A percentile compares a stretch with the other conserved stretches of the same genome.
Evolutionary conservation across 2,113 vertebrate genomes (phyloP).

Genomic region (Cygnus atratus): DNA sequence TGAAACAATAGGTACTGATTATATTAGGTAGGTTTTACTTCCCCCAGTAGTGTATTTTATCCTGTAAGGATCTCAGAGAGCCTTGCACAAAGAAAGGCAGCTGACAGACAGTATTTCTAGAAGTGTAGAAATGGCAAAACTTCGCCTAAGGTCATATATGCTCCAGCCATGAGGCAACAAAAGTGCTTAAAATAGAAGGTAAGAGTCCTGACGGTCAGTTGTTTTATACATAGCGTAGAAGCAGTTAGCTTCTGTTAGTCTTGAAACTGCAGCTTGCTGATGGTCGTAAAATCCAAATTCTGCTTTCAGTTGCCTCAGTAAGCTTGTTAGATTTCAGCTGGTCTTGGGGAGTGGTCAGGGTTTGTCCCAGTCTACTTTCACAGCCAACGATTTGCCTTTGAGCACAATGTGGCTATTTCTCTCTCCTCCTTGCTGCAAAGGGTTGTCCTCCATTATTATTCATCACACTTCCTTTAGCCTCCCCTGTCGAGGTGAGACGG

Average conservation of each 20-base stretch:
- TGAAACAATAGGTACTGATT: too few relatives aligned
- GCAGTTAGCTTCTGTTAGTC: neutral
- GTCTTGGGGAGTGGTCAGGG: neutral
- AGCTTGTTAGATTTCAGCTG: fast-evolving
- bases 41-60: too few relatives aligned
- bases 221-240: neutral
- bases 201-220: neutral
- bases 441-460: neutral
- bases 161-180: too few relatives aligned
- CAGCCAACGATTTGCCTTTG: neutral
- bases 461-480: neutral
- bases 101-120: too few relatives aligned
- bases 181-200: too few relatives aligned
- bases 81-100: too few relatives aligned
- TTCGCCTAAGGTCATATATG: too few relatives aligned
- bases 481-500: fast-evolving
- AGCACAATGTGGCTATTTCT: neutral
- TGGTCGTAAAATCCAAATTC: neutral
- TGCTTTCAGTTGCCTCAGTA: neutral
- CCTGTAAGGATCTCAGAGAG: too few relatives aligned
- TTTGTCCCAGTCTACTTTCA: neutral
- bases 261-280: neutral
- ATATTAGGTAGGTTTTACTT: too few relatives aligned
- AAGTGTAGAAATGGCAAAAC: too few relatives aligned
- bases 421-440: neutral